phyloP scores from a whole-genome alignment of 2,113 vertebrate genomes.

The Haemorhous mexicanus region DNA sequence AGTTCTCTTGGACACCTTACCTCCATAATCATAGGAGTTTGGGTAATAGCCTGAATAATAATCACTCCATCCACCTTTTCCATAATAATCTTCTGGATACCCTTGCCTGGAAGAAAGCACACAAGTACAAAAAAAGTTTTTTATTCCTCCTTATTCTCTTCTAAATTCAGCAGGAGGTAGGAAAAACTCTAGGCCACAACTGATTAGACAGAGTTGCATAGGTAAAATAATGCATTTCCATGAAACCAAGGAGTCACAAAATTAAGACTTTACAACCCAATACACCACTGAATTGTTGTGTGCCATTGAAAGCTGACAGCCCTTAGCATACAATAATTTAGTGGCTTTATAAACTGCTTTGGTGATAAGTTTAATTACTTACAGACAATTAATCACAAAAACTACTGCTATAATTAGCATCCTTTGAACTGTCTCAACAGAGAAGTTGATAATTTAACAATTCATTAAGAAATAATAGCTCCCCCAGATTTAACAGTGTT shows the following conservation, averaged over 20 bases:
- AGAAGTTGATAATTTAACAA: not conserved
- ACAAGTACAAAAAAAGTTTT: not conserved
- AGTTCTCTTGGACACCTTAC: constrained; percentile 20
- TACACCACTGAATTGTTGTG: not conserved
- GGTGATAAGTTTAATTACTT: not conserved
- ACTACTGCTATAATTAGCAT: not conserved
- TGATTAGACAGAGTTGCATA: not conserved
- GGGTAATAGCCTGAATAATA: constrained; percentile 86
- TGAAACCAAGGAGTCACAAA: not conserved
- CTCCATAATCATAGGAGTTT: constrained; percentile 79
- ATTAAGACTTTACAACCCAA: not conserved
- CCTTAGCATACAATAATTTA: not conserved
- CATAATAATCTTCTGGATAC: constrained; percentile 81
- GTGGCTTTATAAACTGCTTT: not conserved
- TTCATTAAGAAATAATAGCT: not conserved
- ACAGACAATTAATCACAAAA: not conserved
- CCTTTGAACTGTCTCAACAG: not conserved
- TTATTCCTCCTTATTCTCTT: not conserved
- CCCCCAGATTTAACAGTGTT: not conserved
- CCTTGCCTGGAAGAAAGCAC: constrained; percentile 78
- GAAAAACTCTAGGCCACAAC: not conserved
- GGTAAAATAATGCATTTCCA: not conserved
- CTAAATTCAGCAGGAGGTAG: not conserved
- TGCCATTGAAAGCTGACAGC: not conserved
- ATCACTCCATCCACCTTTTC: constrained; percentile 80